Conservation (phyloP, 1,140 invertebrate genomes). For the Leptinotarsa lineolata region DNA sequence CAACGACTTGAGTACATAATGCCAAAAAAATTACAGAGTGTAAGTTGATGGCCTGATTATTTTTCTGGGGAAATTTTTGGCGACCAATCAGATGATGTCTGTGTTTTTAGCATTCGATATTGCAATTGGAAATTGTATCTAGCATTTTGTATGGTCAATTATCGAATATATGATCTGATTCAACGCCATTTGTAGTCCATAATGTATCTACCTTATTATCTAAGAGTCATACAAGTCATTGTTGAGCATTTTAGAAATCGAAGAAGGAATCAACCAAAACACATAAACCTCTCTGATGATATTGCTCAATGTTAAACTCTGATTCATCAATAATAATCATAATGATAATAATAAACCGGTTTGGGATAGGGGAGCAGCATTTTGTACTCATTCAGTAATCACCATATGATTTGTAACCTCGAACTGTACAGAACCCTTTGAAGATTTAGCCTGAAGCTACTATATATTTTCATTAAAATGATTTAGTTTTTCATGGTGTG, state of each 20-base stretch:
- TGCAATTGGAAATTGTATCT: no score
- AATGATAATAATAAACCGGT: slow-evolving; percentile 48
- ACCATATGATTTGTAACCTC: slow-evolving; percentile 49
- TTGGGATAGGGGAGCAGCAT: slow-evolving; percentile 44
- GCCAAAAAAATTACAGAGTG: background rate
- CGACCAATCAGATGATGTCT: background rate
- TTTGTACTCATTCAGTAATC: slow-evolving; percentile 56
- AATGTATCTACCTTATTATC: no score
- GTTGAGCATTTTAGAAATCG: slow-evolving; percentile 25
- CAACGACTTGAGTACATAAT: background rate
- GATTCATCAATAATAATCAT: slow-evolving; percentile 48
- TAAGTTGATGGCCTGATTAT: background rate
- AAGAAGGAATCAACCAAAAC: slow-evolving; percentile 39
- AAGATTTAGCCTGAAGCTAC: background rate
- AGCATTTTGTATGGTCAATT: no score
- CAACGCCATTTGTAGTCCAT: no score
- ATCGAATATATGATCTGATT: no score
- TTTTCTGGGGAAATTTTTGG: background rate
- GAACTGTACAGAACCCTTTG: slow-evolving; percentile 3
- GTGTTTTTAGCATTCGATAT: no score
- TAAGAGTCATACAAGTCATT: background rate
- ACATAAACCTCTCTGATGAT: slow-evolving; percentile 41
- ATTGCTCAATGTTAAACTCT: slow-evolving; percentile 50
- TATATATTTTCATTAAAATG: background rate
- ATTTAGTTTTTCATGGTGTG: background rate